These are phyloP conservation scores for Parelbella ahira DNA, from an alignment of 2,888 invertebrate species.

Conservation along the genomic window DNA sequence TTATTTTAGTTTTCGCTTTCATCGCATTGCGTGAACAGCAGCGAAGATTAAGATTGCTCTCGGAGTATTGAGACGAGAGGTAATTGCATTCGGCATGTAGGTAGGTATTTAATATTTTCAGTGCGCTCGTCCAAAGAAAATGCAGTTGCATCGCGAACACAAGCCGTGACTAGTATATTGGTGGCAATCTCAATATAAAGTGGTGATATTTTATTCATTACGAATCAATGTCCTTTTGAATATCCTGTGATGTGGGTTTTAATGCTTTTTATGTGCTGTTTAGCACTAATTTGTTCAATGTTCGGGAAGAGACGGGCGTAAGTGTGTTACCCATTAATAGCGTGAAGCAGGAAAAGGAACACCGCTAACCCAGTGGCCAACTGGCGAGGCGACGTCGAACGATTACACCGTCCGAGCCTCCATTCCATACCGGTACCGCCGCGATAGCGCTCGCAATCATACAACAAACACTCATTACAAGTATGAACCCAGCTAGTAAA, in stretches of 20 bases:
- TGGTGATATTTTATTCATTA: slow-evolving; percentile 8
- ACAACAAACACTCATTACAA: slow-evolving; percentile 46
- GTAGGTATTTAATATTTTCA: slow-evolving; percentile 20
- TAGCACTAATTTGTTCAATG: too few relatives aligned
- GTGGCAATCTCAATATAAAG: background rate
- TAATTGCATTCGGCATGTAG: slow-evolving; percentile 25
- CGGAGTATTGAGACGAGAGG: slow-evolving; percentile 23
- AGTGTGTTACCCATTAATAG: slow-evolving; percentile 49
- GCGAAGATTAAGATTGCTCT: slow-evolving; percentile 23
- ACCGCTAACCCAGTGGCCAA: slow-evolving; percentile 79
- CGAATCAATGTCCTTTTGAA: slow-evolving; percentile 3
- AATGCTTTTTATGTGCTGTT: too few relatives aligned
- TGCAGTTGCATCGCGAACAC: slow-evolving; percentile 8
- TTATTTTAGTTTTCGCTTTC: slow-evolving; percentile 37
- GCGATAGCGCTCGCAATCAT: slow-evolving; percentile 57
- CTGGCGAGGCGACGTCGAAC: slow-evolving; percentile 65
- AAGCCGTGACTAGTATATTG: slow-evolving; percentile 3
- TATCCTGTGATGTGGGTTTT: slow-evolving; percentile 1
- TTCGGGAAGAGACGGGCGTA: slow-evolving; percentile 24
- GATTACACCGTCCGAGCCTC: slow-evolving; percentile 60
- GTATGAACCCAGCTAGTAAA: slow-evolving; percentile 36
- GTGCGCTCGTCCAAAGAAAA: slow-evolving; percentile 18
- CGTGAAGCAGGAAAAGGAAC: slow-evolving; percentile 74
- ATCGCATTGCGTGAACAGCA: slow-evolving; percentile 31
- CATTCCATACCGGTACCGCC: slow-evolving; percentile 69